Base-by-base conservation (phyloP, 2,797 vertebrate species). In the Holocentrus rufus region DNA sequence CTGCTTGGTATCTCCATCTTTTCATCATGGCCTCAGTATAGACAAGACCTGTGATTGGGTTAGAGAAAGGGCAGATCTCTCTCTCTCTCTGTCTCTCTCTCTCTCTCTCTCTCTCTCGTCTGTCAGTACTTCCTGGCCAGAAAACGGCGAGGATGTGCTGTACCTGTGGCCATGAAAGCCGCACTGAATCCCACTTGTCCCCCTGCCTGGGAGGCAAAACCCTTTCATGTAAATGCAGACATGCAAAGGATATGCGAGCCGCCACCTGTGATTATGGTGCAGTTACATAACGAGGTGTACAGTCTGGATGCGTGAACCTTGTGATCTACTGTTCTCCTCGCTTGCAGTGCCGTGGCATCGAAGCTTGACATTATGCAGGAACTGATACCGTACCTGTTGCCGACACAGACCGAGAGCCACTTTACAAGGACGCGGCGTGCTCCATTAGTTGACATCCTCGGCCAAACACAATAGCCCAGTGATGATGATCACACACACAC, bases 241-340 rank as follows among this genome's bases (percentile, higher is more conserved):
- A 87, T 82, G 86, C 82, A 87, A 78, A 83, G 70, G 86, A 86
- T 86, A 88, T 84, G 84, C 79, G 81, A 85, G 77, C 86, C 77
- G 85, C 87, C 90, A 92, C 91, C 91, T 93, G 90, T 90, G 90
- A 90, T 88, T 85, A 88, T 88, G 83, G 79, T 64, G 77, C 69
- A 8, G 81, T 92, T 92, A 90, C 86, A 88, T 90, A 90, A 90
- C 76, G 1, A 80, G 76, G 79, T 81, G 86, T 85, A 68, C 75
- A 79, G 85, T 86, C 72, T 86, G 70, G 56, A 86, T 82, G 85
- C 82, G 85, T 85, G 84, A 88, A 90, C 89, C 87, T 86, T 77
- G 74, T 90, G 88, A 90, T 91, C 88, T 75, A 54, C 85, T 83
- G 88, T 90, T 88, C 87, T 85, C 76, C 42, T 27, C 80, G 74